Conservation (phyloP, 2,113 vertebrate genomes). For the Leiothrix lutea region DNA sequence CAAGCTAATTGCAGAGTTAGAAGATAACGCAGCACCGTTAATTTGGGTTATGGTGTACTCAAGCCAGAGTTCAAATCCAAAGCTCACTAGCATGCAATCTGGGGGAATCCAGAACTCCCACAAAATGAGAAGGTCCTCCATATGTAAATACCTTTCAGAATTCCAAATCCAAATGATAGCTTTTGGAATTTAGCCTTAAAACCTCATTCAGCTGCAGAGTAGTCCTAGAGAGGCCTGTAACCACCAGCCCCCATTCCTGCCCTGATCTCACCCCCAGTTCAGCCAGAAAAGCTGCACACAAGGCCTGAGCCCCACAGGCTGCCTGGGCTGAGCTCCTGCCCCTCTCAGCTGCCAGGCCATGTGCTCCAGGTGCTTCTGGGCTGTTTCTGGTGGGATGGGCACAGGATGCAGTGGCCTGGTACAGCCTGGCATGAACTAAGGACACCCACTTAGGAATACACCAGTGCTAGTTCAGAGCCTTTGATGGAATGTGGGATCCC, state of each 20-base stretch:
- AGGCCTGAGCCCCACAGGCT: not conserved
- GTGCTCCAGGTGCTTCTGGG: not conserved
- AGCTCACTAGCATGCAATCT: not conserved
- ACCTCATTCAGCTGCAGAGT: not conserved
- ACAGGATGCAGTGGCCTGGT: not conserved
- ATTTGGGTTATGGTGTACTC: slow-evolving; percentile 20
- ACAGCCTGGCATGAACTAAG: not conserved
- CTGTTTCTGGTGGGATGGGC: not conserved
- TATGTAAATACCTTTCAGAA: not conserved
- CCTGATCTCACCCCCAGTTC: not conserved
- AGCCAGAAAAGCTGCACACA: not conserved
- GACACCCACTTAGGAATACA: not conserved
- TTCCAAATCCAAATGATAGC: not conserved
- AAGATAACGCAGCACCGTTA: slow-evolving; percentile 48
- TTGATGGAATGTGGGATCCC: not conserved
- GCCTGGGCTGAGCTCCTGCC: not conserved
- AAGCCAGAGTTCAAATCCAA: not conserved
- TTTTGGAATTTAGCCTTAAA: not conserved
- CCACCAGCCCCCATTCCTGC: not conserved
- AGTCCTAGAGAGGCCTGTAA: not conserved
- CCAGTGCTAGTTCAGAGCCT: not conserved
- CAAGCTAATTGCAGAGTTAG: slow-evolving; percentile 62
- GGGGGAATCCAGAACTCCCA: not conserved
- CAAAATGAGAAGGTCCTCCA: not conserved
- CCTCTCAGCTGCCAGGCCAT: not conserved